These are phyloP conservation scores for Meloidogyne chitwoodi DNA, from an alignment of 1,140 invertebrate genomes.

Conservation along the genomic window DNA sequence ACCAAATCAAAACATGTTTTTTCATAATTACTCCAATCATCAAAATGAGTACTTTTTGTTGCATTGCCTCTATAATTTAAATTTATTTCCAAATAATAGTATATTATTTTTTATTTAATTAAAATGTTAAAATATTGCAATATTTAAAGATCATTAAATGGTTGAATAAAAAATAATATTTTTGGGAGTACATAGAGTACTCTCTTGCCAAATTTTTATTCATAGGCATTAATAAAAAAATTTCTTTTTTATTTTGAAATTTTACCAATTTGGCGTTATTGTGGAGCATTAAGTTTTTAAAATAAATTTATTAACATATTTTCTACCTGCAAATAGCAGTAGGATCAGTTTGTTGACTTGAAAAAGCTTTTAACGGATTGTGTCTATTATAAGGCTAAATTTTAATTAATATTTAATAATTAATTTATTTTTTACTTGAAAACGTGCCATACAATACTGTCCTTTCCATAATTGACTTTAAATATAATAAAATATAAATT, in stretches of 20 bases:
- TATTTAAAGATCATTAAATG: too few relatives aligned
- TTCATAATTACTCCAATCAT: conserved; percentile 45
- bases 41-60: conserved; percentile 22
- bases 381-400: conserved; percentile 53
- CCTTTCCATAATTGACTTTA: conserved; percentile 55
- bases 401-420: not conserved
- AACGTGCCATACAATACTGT: conserved; percentile 56
- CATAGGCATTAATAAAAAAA: too few relatives aligned
- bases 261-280: too few relatives aligned
- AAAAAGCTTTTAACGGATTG: conserved; percentile 57
- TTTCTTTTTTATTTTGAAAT: too few relatives aligned
- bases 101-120: too few relatives aligned
- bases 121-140: too few relatives aligned
- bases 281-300: too few relatives aligned
- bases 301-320: not conserved
- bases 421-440: conserved; percentile 23
- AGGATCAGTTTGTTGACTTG: conserved; percentile 32
- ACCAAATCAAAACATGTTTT: conserved; percentile 49
- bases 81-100: not conserved
- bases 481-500: not conserved
- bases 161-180: too few relatives aligned
- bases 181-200: too few relatives aligned
- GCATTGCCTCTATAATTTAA: conserved; percentile 23
- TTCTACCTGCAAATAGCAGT: conserved; percentile 39
- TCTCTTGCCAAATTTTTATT: too few relatives aligned